Conservation (phyloP, 1,140 invertebrate species). For the Hycleus phaleratus region DNA sequence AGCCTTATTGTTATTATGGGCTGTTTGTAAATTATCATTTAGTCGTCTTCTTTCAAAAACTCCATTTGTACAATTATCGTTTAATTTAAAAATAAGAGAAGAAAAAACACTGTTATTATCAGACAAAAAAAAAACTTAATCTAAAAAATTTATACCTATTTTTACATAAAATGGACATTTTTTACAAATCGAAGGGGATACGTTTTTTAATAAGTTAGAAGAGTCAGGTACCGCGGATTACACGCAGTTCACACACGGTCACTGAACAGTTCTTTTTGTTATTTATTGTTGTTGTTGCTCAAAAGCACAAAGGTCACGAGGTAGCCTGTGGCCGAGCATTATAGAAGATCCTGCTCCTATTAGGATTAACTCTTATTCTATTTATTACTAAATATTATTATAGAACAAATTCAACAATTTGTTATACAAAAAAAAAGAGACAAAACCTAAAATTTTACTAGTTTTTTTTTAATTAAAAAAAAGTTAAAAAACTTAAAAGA, state of each 20-base stretch:
- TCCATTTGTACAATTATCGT: slow-evolving; percentile 20
- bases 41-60: too few species aligned
- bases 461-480: background rate
- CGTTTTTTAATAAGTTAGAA: slow-evolving; percentile 37
- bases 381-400: background rate
- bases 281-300: slow-evolving; percentile 1
- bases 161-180: slow-evolving; percentile 43
- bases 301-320: slow-evolving; percentile 26
- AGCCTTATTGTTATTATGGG: slow-evolving; percentile 6
- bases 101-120: slow-evolving; percentile 17
- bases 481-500: background rate
- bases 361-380: background rate
- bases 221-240: slow-evolving; percentile 37
- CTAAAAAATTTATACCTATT: slow-evolving; percentile 41
- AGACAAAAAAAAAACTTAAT: slow-evolving; percentile 35
- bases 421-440: background rate
- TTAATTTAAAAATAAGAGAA: slow-evolving; percentile 4
- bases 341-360: slow-evolving; percentile 10
- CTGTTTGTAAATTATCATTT: slow-evolving; percentile 8
- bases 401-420: background rate
- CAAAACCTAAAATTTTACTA: background rate
- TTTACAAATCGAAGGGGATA: slow-evolving; percentile 40
- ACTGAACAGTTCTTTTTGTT: slow-evolving; percentile 20
- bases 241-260: slow-evolving; percentile 24
- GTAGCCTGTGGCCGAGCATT: slow-evolving; percentile 29